phyloP scores from a whole-genome alignment of 2,888 invertebrate species.

The Cataglyphis rosenhaueri region DNA sequence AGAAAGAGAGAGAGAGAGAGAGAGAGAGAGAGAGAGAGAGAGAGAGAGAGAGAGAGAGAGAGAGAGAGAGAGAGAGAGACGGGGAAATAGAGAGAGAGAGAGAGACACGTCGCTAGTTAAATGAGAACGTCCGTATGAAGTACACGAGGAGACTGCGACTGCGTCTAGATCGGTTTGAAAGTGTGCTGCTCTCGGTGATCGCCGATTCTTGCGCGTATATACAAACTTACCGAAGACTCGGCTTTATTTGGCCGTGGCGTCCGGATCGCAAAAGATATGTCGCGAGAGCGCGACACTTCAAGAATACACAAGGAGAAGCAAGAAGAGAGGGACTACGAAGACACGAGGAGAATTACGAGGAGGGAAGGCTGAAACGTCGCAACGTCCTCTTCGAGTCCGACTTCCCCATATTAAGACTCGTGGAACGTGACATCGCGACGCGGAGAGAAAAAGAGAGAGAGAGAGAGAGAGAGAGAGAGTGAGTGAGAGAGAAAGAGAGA shows the following conservation, averaged over 20 bases:
- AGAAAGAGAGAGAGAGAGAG: not conserved
- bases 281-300: not conserved
- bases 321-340: slow-evolving; percentile 1
- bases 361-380: slow-evolving; percentile 9
- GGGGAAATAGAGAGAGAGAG: not conserved
- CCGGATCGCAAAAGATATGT: slow-evolving; percentile 20
- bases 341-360: not conserved
- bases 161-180: slow-evolving; percentile 12
- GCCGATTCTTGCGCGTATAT: not conserved
- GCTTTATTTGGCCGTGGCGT: slow-evolving; percentile 19
- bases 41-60: not conserved
- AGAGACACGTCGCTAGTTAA: slow-evolving; percentile 56
- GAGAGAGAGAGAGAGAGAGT: too few species aligned
- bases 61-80: slow-evolving; percentile 19
- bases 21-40: slow-evolving; percentile 13
- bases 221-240: not conserved
- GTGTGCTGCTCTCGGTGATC: slow-evolving; percentile 14
- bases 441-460: not conserved
- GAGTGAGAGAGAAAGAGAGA: not conserved
- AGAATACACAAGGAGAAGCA: not conserved
- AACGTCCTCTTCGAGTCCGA: slow-evolving; percentile 57
- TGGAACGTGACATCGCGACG: slow-evolving; percentile 39
- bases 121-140: slow-evolving; percentile 52
- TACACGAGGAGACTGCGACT: slow-evolving; percentile 32
- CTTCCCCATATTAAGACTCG: slow-evolving; percentile 67